These are phyloP conservation scores for Heterodera filipjevi DNA, from an alignment of 2,888 invertebrate genomes.

Conservation along the genomic window DNA sequence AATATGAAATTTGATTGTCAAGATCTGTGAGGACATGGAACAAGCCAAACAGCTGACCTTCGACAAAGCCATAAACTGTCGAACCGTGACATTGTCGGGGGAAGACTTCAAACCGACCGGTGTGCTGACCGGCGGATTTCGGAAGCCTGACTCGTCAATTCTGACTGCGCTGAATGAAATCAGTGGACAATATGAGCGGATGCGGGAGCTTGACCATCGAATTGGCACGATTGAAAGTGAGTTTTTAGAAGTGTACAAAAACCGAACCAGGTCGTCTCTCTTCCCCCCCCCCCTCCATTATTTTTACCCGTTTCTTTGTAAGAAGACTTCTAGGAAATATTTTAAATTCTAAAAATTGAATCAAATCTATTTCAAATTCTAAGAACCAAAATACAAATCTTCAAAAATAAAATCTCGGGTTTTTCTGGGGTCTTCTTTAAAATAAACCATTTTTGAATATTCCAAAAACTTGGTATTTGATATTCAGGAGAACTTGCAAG, in stretches of 20 bases:
- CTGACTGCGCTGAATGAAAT: slow-evolving; percentile 25
- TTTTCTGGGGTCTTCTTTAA: too few species aligned
- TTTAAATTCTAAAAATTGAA: too few species aligned
- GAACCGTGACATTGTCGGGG: slow-evolving; percentile 82
- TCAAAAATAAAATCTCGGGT: too few species aligned
- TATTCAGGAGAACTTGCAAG: slow-evolving; percentile 28
- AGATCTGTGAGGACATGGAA: slow-evolving; percentile 72
- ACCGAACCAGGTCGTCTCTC: too few species aligned
- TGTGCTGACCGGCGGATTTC: slow-evolving; percentile 81
- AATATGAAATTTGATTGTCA: neutral
- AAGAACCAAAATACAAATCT: too few species aligned
- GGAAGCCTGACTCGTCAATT: slow-evolving; percentile 9
- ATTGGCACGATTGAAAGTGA: slow-evolving; percentile 32
- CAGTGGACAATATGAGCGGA: neutral
- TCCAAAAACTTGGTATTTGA: too few species aligned
- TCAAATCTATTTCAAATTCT: too few species aligned
- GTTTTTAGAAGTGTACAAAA: too few species aligned
- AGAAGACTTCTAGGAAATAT: too few species aligned
- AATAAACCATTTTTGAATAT: neutral
- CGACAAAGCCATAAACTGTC: slow-evolving; percentile 68
- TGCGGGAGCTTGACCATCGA: slow-evolving; percentile 28
- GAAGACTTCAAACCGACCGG: slow-evolving; percentile 90
- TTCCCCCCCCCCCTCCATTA: too few species aligned
- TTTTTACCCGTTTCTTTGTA: too few species aligned
- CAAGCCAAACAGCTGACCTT: slow-evolving; percentile 82